A percentile compares a stretch with the other conserved stretches of the same genome.
These are phyloP conservation scores for Habrosyne pyritoides DNA, from an alignment of 2,888 invertebrate species.

Conservation along the genomic window DNA sequence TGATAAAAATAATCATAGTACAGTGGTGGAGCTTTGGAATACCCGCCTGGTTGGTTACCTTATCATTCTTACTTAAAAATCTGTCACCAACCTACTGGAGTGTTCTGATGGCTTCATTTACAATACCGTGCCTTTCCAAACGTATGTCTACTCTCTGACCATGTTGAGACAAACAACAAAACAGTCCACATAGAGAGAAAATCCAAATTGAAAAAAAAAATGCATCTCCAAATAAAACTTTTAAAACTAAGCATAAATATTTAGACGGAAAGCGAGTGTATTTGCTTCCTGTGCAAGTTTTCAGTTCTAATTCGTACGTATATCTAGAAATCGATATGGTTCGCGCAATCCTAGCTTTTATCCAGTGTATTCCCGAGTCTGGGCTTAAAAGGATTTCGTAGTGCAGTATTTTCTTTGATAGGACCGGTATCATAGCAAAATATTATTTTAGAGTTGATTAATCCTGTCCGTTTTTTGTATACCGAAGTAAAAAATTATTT, in stretches of 20 bases:
- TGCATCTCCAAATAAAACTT: not conserved
- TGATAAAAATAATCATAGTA: too few relatives aligned
- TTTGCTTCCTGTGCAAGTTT: not conserved
- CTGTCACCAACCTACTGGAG: too few relatives aligned
- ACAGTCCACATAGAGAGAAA: too few relatives aligned
- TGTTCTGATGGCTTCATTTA: too few relatives aligned
- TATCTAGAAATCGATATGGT: slow-evolving; percentile 12
- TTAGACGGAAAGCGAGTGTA: not conserved
- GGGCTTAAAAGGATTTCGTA: not conserved
- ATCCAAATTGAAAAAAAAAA: not conserved
- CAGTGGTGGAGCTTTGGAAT: too few relatives aligned
- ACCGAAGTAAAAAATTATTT: too few relatives aligned
- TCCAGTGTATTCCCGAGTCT: not conserved
- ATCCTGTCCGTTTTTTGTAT: too few relatives aligned
- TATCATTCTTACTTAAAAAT: too few relatives aligned
- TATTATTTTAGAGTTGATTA: not conserved
- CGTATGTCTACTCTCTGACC: too few relatives aligned
- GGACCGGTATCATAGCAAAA: not conserved
- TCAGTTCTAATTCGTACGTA: not conserved
- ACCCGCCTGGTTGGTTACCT: too few relatives aligned
- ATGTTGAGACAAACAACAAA: too few relatives aligned
- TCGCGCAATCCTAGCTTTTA: slow-evolving; percentile 9
- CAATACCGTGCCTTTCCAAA: too few relatives aligned
- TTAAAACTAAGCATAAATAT: not conserved
- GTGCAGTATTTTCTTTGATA: not conserved